Base-by-base conservation (phyloP, 2,888 invertebrate species). In the Proisotoma minuta region DNA sequence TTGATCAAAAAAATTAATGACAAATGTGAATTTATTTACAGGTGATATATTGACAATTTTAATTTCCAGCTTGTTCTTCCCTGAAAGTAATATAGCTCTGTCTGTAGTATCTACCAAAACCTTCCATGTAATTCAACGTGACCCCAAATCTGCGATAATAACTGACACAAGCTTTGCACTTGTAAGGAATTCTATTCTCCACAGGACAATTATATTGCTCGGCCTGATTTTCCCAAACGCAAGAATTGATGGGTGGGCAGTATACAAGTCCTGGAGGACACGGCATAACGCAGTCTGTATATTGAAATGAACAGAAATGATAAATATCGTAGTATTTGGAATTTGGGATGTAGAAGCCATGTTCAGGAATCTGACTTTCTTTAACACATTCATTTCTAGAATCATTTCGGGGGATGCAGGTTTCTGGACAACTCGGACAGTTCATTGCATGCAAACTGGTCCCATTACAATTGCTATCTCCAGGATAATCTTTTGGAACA, bases 261-360 rank as follows among this genome's bases (percentile, higher is more conserved):
- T 57, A 67, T 3, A 48, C 24, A 15, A 47, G 15, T 2, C 47
- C 48, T 5, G 23, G 2, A 5, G 51, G 54, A 52, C 67, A 67
- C 12, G 20, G 40, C 34, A 56, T 43, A 2, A 56, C 22, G 24
- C 54, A 60, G 43, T 67, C 67, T n/a, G 56, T 51, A 23, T 28
- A 4, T 12, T 50, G 20, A 3, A 5, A 15, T 29, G 48, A 28
- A 26, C 67, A 67, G 34, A 60, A 28, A 47, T 67, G 67, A 29
- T 64, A 67, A 5, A 67, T 43, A 22, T 67, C 62, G 23, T 54
- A 60, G 27, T 27, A 60, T 18, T n/a, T 20, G n/a, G 53, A 48
- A 22, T 67, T 64, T 1, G 18, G 15, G 28, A 63, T 50, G 1
- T n/a, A 2, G 40, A n/a, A n/a, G n/a, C 29, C 27, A 27, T 4